Base-by-base conservation (phyloP, 64 coral and sea anemone species). In the Pocillopora damicornis region DNA sequence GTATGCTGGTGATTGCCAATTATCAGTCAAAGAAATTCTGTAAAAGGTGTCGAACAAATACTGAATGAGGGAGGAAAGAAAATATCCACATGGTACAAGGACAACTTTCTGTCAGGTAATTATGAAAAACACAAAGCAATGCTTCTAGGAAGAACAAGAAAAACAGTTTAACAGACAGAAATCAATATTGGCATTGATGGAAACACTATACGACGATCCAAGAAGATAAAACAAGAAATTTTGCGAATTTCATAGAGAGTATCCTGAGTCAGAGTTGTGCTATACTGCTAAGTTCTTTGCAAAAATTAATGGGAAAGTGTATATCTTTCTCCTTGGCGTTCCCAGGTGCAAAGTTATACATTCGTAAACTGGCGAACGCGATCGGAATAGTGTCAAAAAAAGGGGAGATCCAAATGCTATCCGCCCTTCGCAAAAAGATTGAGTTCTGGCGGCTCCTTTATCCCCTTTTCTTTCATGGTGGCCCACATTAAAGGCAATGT, bases 271-370 rank as follows among this genome's bases (percentile, higher is more conserved):
- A 15, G 60, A 61, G 60, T 8, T 8, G 60, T 61, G 14, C 60
- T 15, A 15, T 75, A 10, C 74, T 20, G 74, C 74, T 75, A 13
- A 75, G 20, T 13, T 13, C 74, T 10, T 38, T 75, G 74, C 30
- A 88, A 17, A 78, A 25, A 38, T 7, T 88, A 15, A 76, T 76
- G 36, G 74, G 74, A 5, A 76, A 76, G 17, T 76, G 74, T 76
- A 42, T 76, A 15, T 76, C 74, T 9, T 76, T 76, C 35, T 34
- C 34, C 9, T 37, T 76, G 4, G 74, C 74, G 14, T 76, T 76
- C 15, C 36, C 74, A 1, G 71, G 75, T 26, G 10, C 35, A 13
- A 57, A 77, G 11, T 77, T 36, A 26, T 77, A 13, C 37, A 75
- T 77, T 38, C 12, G 75, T 9, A 26, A 77, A 57, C 22, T 77